Percentiles rank a stretch among this genome's conserved stretches.
Evolutionary conservation across 37 sponge, comb jelly and placozoan genomes (phyloP).

Genomic region (Corticium candelabrum): DNA sequence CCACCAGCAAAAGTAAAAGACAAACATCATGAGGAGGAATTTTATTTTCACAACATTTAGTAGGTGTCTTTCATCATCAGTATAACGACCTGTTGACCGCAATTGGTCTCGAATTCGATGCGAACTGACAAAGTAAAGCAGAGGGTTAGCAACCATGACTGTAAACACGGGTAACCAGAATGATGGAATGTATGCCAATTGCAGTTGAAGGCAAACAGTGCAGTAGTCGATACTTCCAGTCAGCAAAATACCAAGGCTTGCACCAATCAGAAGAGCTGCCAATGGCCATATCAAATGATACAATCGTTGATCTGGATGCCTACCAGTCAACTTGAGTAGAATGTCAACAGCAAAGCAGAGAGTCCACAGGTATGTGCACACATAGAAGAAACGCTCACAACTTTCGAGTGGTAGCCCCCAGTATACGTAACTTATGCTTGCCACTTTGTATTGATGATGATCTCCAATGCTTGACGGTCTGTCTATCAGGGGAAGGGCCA

Average conservation of each 20-base stretch:
- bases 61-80: neutral
- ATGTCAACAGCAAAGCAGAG: neutral
- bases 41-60: neutral
- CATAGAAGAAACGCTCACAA: neutral
- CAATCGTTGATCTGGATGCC: neutral
- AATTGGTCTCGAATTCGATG: neutral
- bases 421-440: neutral
- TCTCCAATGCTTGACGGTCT: neutral
- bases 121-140: neutral
- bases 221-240: neutral
- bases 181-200: neutral
- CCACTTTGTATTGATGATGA: neutral
- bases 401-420: neutral
- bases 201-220: neutral
- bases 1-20: constrained; percentile 7
- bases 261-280: neutral
- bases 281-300: neutral
- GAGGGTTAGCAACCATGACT: neutral
- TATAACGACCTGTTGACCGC: neutral
- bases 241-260: neutral
- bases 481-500: neutral
- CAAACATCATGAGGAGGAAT: neutral
- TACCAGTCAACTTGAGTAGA: neutral
- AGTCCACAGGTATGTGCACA: neutral
- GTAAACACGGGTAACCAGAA: neutral